A percentile compares a stretch with the other conserved stretches of the same genome.
Evolutionary conservation across 2,113 vertebrate species (phyloP).

Genomic region (Dascyllus trimaculatus): DNA sequence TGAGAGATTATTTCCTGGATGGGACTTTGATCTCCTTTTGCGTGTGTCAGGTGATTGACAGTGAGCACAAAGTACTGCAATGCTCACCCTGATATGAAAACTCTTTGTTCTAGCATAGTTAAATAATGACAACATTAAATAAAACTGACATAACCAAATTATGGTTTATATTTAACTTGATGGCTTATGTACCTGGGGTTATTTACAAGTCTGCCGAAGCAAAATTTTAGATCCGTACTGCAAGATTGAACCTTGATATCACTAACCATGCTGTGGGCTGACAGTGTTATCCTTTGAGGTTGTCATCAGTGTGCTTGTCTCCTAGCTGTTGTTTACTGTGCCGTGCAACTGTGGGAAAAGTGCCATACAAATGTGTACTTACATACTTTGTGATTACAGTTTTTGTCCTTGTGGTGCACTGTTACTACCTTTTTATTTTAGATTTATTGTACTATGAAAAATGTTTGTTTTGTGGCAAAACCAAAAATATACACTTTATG

Average conservation of each 20-base stretch:
- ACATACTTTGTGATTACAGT: slow-evolving; percentile 35
- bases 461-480: slow-evolving; percentile 46
- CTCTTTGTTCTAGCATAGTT: neutral
- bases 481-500: slow-evolving; percentile 49
- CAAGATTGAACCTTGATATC: neutral
- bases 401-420: slow-evolving; percentile 23
- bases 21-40: slow-evolving; percentile 4
- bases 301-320: slow-evolving; percentile 23
- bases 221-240: neutral
- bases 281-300: slow-evolving; percentile 13
- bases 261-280: neutral
- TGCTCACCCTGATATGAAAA: neutral
- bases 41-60: neutral
- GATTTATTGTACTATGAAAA: slow-evolving; percentile 57
- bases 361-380: slow-evolving; percentile 30
- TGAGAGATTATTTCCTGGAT: slow-evolving; percentile 16
- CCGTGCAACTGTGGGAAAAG: slow-evolving; percentile 5
- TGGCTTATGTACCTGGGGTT: neutral
- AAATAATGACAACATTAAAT: slow-evolving; percentile 5
- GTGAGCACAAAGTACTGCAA: slow-evolving; percentile 1
- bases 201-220: neutral
- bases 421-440: slow-evolving; percentile 40
- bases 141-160: neutral
- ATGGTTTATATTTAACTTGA: neutral
- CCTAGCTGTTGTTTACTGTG: slow-evolving; percentile 23